phyloP scores from a whole-genome alignment of 2,797 vertebrate species.

The Adelosebastes latens region DNA sequence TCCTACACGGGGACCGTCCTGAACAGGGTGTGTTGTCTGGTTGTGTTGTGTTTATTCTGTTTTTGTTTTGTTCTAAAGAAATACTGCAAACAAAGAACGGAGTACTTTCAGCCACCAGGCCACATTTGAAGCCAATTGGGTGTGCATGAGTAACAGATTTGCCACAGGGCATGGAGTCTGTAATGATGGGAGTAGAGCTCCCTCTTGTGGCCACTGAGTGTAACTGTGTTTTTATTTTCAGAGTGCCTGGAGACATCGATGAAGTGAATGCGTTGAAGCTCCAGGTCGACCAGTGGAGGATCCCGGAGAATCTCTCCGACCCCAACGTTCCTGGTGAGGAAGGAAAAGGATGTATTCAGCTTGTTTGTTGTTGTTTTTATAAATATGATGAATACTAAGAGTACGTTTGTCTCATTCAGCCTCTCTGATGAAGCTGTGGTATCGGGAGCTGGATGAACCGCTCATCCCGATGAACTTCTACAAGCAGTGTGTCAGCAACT shows the following conservation, averaged over 20 bases:
- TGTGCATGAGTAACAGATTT: conserved; percentile 23
- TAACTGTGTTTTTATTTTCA: conserved; percentile 64
- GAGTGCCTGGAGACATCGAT: conserved; percentile 93
- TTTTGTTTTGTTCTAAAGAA: conserved; percentile 42
- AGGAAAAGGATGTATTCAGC: background rate
- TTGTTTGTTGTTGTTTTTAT: background rate
- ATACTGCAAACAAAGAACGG: conserved; percentile 38
- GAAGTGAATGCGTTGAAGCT: conserved; percentile 93
- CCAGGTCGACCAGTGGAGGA: conserved; percentile 94
- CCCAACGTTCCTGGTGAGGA: conserved; percentile 90
- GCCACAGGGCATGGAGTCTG: background rate
- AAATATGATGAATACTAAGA: background rate
- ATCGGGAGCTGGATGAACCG: conserved; percentile 92
- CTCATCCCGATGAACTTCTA: conserved; percentile 93
- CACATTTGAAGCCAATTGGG: conserved; percentile 41
- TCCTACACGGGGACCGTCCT: background rate
- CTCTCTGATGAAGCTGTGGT: conserved; percentile 94
- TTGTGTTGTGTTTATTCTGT: conserved; percentile 19
- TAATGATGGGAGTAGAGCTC: conserved; percentile 29
- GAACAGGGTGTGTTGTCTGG: conserved; percentile 5
- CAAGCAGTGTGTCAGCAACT: conserved; percentile 90
- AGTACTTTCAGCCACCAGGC: conserved; percentile 15
- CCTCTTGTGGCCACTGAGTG: conserved; percentile 70
- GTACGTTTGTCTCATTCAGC: conserved; percentile 71
- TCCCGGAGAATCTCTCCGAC: conserved; percentile 89